phyloP scores from a whole-genome alignment of 2,797 vertebrate species.

The Perodicticus potto region DNA sequence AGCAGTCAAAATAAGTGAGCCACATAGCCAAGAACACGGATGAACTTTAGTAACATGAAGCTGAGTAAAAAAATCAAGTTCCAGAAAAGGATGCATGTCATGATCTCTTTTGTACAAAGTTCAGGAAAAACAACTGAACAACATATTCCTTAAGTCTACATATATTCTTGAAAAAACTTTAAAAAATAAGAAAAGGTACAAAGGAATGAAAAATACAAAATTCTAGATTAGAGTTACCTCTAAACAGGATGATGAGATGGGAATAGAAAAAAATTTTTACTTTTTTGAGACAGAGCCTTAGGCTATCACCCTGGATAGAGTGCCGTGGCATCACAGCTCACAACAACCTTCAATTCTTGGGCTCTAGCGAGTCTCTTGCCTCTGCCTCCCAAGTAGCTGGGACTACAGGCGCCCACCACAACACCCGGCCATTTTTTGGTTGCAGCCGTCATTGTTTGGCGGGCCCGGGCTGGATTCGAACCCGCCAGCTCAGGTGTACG shows the following conservation, averaged over 20 bases:
- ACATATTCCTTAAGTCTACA: background rate
- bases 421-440: no score
- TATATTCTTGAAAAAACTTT: background rate
- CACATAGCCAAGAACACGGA: background rate
- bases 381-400: no score
- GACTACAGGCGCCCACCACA: no score
- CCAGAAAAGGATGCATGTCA: background rate
- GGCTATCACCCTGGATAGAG: no score
- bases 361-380: no score
- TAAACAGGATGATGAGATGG: background rate
- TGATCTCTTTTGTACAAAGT: background rate
- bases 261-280: no score
- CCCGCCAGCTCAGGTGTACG: no score
- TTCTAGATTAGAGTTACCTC: background rate
- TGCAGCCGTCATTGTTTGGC: no score
- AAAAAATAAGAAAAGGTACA: background rate
- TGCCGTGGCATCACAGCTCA: no score
- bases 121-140: conserved; percentile 22
- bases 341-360: no score
- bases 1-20: background rate
- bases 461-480: no score
- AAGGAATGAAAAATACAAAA: conserved; percentile 1
- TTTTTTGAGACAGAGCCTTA: no score
- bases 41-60: background rate
- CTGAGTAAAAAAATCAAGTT: background rate